Base-by-base conservation (phyloP, 2,888 invertebrate species). In the Phlogophora meticulosa region DNA sequence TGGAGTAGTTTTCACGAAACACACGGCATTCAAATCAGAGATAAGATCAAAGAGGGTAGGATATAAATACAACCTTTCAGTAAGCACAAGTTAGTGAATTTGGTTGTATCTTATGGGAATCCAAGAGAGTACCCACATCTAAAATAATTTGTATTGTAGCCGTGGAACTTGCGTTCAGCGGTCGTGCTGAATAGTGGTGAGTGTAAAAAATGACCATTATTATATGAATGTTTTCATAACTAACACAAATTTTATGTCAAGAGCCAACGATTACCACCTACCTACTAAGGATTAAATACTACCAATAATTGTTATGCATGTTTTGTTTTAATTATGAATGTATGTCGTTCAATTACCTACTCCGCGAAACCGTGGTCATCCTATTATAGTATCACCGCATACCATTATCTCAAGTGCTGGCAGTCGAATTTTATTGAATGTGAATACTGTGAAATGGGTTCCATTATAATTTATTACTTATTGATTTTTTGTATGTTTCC, bases 401-500 rank as follows among this genome's bases (percentile, higher is more conserved):
- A 76, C 75, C 74, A 85, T 81, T 84, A 85, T 86, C 85, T 83
- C 70, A 78, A 83, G 84, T 82, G 72, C 69, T 78, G 70, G 77
- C 78, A 78, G 77, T 80, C 82, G 67, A 82, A 81, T 85, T 84
- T 83, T 86, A 86, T 86, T 87, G 85, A 85, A 86, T 84, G 70
- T 80, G 80, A 82, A 83, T 81, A 79, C 77, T 77, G 75, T 79
- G 78, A 81, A 80, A 81, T 73, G 68, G 65, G 62, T 78, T 62
- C 46, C 28, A 69, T 55, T 59, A 55, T 73, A 45, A 59, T 58
- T 63, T 62, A 65, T 67, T 38, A 32, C 20, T 43, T 57, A 70
- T 76, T 70, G 42, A 55, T 74, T 69, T 60, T 60, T 15, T 34
- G 22, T 11, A 15, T 28, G 11, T 17, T 42, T 38, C 45, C 11